Conservation (phyloP, 1,140 invertebrate species). For the Lordiphosa mommai region DNA sequence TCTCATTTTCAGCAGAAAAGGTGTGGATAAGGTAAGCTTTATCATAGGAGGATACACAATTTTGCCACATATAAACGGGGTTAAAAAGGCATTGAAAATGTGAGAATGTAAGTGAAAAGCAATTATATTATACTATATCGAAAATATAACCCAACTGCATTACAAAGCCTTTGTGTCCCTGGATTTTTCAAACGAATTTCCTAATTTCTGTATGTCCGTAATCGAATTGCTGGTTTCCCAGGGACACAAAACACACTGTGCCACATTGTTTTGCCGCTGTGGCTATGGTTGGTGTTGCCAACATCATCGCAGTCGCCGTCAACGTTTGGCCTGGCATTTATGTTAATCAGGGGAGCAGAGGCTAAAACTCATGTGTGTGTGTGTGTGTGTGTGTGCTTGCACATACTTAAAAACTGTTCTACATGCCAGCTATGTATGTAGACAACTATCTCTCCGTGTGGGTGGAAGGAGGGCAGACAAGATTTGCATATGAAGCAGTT, state of each 20-base stretch:
- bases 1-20: too few relatives aligned
- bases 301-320: background rate
- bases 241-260: background rate
- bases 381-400: slow-evolving; percentile 26
- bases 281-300: background rate
- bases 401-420: slow-evolving; percentile 33
- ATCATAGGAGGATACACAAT: too few relatives aligned
- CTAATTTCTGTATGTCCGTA: too few relatives aligned
- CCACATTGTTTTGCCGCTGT: background rate
- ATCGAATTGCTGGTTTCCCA: too few relatives aligned
- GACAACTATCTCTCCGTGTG: background rate
- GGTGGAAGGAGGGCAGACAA: background rate
- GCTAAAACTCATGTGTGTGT: background rate
- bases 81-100: too few relatives aligned
- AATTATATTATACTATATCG: too few relatives aligned
- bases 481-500: slow-evolving; percentile 27
- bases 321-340: slow-evolving; percentile 29
- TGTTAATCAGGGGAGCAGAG: slow-evolving; percentile 32
- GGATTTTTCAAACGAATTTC: too few relatives aligned
- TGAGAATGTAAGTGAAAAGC: too few relatives aligned
- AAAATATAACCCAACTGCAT: too few relatives aligned
- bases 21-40: too few relatives aligned
- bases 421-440: slow-evolving; percentile 4
- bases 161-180: too few relatives aligned
- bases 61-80: too few relatives aligned